Base-by-base conservation (phyloP, 1,140 invertebrate genomes). In the Penaeus indicus region DNA sequence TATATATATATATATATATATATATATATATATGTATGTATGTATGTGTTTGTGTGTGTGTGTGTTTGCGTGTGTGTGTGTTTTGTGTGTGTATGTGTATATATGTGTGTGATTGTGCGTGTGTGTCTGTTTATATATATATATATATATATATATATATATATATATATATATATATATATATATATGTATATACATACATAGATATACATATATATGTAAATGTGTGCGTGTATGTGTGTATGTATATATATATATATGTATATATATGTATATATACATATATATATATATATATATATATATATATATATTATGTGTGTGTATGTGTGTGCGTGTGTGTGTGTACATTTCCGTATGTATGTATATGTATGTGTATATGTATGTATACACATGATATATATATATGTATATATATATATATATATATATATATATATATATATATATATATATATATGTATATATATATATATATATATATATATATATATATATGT, bases 121-220 rank as follows among this genome's bases (percentile, higher is more conserved):
- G 38, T 42, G 3, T 42, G 22, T 67, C 11, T 67, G 18, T 67
- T 13, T 67, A 21, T 67, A 21, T 18, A 67, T 67, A 11, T 67
- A 67, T 67, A 67, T 67, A 67, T 67, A 21, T 67, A 21, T 67
- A 21, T 18, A 21, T 19, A 21, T 67, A 67, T 67, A 21, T 67
- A 67, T 67, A 67, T 67, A 21, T 67, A 21, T 67, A 67, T 67
- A 67, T 67, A 67, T 67, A 19, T 67, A 67, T 67, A 67, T 67
- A 67, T 67, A 67, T 67, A 67, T 67, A 67, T 67, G 18, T 67
- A 67, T 67, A 67, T 67, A 67, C 18, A 67, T 67, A 67, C 18
- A 67, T 67, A 67, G 7, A 67, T 67, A 67, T 67, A 67, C 11
- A 22, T 22, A 22, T 67, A 22, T 22, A 22, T 67, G 18, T 67